Conservation (phyloP, 2,113 vertebrate genomes). For the Lampris incognitus region DNA sequence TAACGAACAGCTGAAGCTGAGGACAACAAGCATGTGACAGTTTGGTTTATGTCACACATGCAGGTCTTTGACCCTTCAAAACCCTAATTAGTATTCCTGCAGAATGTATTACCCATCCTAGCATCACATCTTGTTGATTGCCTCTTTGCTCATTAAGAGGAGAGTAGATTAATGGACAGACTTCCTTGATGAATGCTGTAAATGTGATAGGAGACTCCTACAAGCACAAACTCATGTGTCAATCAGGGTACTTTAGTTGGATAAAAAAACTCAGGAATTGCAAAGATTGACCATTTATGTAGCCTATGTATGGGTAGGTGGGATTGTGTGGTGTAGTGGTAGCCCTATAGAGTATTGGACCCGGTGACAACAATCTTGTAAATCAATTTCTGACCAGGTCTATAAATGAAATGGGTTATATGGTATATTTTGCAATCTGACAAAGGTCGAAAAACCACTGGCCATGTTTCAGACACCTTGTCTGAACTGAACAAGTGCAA, state of each 20-base stretch:
- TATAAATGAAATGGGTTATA: too few species aligned
- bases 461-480: not conserved
- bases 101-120: slow-evolving; percentile 61
- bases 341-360: too few species aligned
- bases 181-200: slow-evolving; percentile 42
- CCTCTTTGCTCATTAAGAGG: slow-evolving; percentile 62
- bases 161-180: slow-evolving; percentile 58
- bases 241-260: not conserved
- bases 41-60: slow-evolving; percentile 55
- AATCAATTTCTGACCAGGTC: too few species aligned
- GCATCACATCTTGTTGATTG: slow-evolving; percentile 72
- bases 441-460: not conserved
- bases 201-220: slow-evolving; percentile 5
- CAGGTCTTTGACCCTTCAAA: slow-evolving; percentile 65
- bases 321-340: not conserved
- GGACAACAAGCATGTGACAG: slow-evolving; percentile 43
- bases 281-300: slow-evolving; percentile 1
- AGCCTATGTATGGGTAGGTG: not conserved
- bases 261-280: too few species aligned
- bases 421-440: not conserved
- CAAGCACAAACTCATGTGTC: slow-evolving; percentile 19
- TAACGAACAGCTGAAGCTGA: not conserved
- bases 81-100: slow-evolving; percentile 66
- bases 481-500: too few species aligned
- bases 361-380: too few species aligned